phyloP scores from a whole-genome alignment of 2,113 vertebrate species.

The Himantopus leucocephalus region DNA sequence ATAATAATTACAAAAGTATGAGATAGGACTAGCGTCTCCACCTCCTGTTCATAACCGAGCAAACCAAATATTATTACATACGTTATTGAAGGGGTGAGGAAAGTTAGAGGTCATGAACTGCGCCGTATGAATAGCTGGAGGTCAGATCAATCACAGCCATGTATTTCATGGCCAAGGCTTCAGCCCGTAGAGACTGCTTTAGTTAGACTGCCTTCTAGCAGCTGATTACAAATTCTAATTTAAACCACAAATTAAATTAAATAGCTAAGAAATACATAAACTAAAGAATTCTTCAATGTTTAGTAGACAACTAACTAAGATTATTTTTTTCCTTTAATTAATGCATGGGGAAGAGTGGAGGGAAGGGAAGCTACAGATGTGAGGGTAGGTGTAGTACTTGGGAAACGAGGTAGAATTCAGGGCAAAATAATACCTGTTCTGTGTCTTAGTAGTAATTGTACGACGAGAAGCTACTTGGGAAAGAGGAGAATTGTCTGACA shows the following conservation, averaged over 20 bases:
- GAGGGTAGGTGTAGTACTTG: not conserved
- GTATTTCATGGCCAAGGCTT: not conserved
- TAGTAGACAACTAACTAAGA: not conserved
- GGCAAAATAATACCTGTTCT: not conserved
- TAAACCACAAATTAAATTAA: not conserved
- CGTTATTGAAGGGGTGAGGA: slow-evolving; percentile 59
- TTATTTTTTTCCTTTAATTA: not conserved
- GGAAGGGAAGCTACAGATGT: not conserved
- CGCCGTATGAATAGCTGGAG: slow-evolving; percentile 38
- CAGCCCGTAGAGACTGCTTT: not conserved
- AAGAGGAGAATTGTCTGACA: not conserved
- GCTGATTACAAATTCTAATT: not conserved
- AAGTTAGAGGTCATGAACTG: slow-evolving; percentile 59
- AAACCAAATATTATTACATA: slow-evolving; percentile 66
- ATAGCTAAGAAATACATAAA: not conserved
- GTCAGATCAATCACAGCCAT: slow-evolving; percentile 26
- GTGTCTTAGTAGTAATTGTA: not conserved
- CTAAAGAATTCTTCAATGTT: not conserved
- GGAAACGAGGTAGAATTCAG: not conserved
- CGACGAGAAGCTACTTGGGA: not conserved
- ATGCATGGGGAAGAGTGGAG: not conserved
- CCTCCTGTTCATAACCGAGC: slow-evolving; percentile 42
- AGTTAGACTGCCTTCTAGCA: not conserved
- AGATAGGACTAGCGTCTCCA: slow-evolving; percentile 43
- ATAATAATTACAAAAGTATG: slow-evolving; percentile 66